These are phyloP conservation scores for Alloscopus bannaensis DNA, from an alignment of 2,888 invertebrate genomes.

Conservation along the genomic window DNA sequence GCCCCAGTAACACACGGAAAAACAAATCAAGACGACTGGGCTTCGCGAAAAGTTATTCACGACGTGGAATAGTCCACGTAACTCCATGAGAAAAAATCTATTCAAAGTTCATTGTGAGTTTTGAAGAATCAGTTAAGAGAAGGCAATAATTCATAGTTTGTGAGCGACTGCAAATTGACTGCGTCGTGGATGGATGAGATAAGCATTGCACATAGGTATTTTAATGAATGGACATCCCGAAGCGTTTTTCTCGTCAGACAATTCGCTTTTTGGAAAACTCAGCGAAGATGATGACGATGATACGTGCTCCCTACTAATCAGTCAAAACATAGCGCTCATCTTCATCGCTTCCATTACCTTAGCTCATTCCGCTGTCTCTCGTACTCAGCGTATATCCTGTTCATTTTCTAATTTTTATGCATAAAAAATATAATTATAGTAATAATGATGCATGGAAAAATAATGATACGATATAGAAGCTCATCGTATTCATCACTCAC, in stretches of 20 bases:
- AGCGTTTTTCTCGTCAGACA: conserved; percentile 35
- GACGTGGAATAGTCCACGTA: no score
- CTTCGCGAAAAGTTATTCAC: no score
- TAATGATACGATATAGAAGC: conserved; percentile 42
- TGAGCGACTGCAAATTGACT: no score
- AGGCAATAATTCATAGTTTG: background rate
- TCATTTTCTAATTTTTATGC: conserved; percentile 41
- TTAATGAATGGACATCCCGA: conserved; percentile 27
- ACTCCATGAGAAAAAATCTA: no score
- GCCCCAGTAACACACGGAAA: no score
- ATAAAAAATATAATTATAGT: conserved; percentile 49
- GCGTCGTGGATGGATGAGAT: conserved; percentile 7
- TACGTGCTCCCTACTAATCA: background rate
- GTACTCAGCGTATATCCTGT: conserved; percentile 33
- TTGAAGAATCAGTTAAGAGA: background rate
- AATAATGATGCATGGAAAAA: conserved; percentile 49
- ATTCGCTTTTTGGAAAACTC: conserved; percentile 19
- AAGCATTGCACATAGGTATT: background rate
- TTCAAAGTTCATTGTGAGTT: conserved; percentile 43
- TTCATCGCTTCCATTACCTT: background rate
- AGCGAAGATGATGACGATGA: no score
- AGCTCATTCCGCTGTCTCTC: background rate
- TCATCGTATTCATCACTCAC: conserved; percentile 40
- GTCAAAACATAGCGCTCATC: background rate
- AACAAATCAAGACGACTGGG: no score